A percentile compares a stretch with the other conserved stretches of the same genome.
Evolutionary conservation across 2,113 vertebrate species (phyloP).

Genomic region (Corythoichthys haematopterus): DNA sequence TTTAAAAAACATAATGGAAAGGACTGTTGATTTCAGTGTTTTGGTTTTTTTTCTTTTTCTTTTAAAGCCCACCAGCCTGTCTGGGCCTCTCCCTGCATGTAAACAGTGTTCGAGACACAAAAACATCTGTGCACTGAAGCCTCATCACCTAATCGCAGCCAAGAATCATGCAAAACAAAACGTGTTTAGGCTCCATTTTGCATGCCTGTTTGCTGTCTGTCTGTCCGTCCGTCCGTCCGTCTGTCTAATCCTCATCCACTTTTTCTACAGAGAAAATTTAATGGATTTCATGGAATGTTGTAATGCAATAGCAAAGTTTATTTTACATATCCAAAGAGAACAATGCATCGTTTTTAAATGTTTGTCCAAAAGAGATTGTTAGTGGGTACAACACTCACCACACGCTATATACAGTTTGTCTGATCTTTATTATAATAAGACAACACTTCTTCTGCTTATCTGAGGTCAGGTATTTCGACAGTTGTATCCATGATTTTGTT

Average conservation of each 20-base stretch:
- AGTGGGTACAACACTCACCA: neutral
- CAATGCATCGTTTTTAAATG: neutral
- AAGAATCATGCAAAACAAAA: constrained; percentile 23
- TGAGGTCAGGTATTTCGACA: too few relatives aligned
- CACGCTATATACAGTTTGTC: neutral
- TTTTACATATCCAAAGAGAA: neutral
- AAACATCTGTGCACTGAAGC: constrained; percentile 36
- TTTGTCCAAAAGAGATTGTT: neutral
- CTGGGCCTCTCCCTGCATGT: constrained; percentile 5
- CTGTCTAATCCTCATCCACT: neutral
- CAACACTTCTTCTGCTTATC: neutral
- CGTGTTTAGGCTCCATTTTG: constrained; percentile 21
- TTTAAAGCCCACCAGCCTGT: constrained; percentile 10
- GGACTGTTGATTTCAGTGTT: neutral
- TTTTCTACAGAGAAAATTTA: constrained; percentile 1
- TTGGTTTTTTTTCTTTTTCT: too few relatives aligned
- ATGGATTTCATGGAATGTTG: constrained; percentile 3
- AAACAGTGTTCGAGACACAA: constrained; percentile 27
- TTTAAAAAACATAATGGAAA: neutral
- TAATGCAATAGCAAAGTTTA: neutral
- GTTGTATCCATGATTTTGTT: too few relatives aligned
- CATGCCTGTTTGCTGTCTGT: constrained; percentile 12
- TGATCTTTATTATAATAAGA: neutral
- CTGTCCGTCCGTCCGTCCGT: constrained; percentile 7
- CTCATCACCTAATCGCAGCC: constrained; percentile 21